Conservation (phyloP, 2,888 invertebrate genomes). For the Torymus texanus region DNA sequence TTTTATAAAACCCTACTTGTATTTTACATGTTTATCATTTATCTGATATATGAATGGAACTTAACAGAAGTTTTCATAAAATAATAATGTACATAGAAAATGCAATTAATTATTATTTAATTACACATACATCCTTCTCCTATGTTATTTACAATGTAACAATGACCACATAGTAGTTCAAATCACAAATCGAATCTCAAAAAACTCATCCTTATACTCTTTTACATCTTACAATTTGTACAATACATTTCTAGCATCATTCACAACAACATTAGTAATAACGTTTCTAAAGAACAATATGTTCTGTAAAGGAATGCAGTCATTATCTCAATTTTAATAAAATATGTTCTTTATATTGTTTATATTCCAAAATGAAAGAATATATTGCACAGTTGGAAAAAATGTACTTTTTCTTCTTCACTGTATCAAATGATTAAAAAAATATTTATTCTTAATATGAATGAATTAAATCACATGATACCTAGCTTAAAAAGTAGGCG, state of each 20-base stretch:
- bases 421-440: conserved; percentile 39
- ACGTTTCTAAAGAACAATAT: conserved; percentile 42
- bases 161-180: conserved; percentile 12
- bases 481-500: conserved; percentile 83
- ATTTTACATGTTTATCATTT: too few relatives aligned
- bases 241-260: conserved; percentile 37
- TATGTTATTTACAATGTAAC: conserved; percentile 44
- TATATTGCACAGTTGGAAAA: conserved; percentile 42
- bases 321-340: conserved; percentile 24
- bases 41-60: too few relatives aligned
- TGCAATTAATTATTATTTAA: conserved; percentile 52
- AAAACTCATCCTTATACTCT: conserved; percentile 40
- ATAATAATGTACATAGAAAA: conserved; percentile 25
- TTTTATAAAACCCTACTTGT: too few relatives aligned
- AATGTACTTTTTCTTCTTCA: conserved; percentile 9
- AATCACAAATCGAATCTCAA: conserved; percentile 29
- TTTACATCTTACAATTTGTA: conserved; percentile 50
- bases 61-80: not conserved
- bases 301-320: conserved; percentile 42
- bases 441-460: conserved; percentile 36
- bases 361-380: conserved; percentile 36
- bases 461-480: conserved; percentile 60
- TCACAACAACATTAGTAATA: conserved; percentile 45
- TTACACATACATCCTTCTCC: conserved; percentile 27
- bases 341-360: conserved; percentile 27